These are phyloP conservation scores for Amphibalanus amphitrite DNA, from an alignment of 1,140 invertebrate species.

Conservation along the genomic window DNA sequence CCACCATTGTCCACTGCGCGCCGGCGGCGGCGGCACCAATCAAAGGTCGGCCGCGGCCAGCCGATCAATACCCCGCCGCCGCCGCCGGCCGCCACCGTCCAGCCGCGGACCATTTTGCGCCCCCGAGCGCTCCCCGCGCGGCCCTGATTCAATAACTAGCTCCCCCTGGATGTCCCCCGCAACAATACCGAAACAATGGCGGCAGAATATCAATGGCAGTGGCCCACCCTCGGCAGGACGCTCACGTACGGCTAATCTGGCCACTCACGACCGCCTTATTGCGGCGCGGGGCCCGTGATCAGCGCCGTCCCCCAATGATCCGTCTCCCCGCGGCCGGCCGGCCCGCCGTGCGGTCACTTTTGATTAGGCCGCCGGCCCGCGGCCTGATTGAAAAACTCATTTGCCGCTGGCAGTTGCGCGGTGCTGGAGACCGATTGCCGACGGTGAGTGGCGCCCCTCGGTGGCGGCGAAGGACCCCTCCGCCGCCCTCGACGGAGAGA, in stretches of 20 bases:
- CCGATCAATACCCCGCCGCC: background rate
- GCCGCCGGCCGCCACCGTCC: no score
- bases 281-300: background rate
- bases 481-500: no score
- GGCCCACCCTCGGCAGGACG: no score
- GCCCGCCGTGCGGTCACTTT: background rate
- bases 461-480: no score
- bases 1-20: no score
- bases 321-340: no score
- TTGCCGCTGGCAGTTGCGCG: background rate
- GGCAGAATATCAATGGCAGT: background rate
- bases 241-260: background rate
- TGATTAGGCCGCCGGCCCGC: background rate
- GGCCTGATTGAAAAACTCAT: background rate
- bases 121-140: no score
- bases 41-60: background rate
- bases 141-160: background rate
- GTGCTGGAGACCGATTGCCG: background rate
- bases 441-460: no score
- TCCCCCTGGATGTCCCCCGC: conserved; percentile 1
- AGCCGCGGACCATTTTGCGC: background rate
- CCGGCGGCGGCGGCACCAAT: background rate
- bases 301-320: background rate
- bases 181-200: background rate
- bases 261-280: background rate